phyloP scores from a whole-genome alignment of 2,113 vertebrate species.

The Rhinoptilus africanus region DNA sequence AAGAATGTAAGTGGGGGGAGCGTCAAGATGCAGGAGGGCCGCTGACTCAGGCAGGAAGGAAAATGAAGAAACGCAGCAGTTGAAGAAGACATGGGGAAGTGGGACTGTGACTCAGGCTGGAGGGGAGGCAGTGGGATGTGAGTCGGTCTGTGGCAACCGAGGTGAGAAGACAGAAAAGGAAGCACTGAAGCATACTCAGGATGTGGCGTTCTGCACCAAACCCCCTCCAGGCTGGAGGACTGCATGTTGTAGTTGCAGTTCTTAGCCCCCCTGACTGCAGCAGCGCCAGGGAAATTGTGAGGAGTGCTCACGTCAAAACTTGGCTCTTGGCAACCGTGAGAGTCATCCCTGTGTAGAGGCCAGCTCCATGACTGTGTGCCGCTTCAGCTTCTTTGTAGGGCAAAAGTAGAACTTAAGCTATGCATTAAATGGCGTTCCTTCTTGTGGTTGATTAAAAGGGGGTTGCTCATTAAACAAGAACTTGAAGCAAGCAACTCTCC shows the following conservation, averaged over 20 bases:
- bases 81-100: slow-evolving; percentile 40
- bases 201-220: neutral
- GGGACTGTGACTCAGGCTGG: slow-evolving; percentile 45
- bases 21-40: neutral
- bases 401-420: neutral
- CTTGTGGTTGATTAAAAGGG: neutral
- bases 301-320: neutral
- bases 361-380: neutral
- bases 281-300: neutral
- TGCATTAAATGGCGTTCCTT: neutral
- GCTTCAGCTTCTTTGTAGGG: neutral
- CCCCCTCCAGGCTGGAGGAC: neutral
- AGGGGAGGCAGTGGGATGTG: neutral
- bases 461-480: neutral
- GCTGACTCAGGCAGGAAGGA: slow-evolving; percentile 63
- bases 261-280: neutral
- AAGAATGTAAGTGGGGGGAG: slow-evolving; percentile 21
- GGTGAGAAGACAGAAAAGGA: neutral
- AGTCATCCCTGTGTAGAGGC: neutral
- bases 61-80: slow-evolving; percentile 51
- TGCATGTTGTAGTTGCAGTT: neutral
- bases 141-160: neutral
- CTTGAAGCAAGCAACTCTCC: neutral
- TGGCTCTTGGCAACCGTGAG: neutral
- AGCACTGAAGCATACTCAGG: neutral